phyloP scores from a whole-genome alignment of 2,888 invertebrate genomes.

The Sarcophaga caerulescens region DNA sequence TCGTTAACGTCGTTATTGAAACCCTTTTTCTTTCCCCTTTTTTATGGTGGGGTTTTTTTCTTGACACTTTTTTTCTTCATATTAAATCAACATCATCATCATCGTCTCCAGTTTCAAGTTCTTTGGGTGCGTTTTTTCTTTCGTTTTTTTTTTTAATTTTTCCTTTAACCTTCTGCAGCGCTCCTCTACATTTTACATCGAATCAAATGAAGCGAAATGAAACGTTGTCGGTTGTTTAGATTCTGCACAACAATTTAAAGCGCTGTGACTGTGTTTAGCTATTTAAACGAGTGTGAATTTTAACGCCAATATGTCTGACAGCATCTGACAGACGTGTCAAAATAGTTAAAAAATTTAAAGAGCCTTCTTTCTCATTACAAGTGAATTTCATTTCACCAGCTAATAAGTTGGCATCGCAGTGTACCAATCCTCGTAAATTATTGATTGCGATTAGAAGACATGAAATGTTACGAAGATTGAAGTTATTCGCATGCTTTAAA shows the following conservation, averaged over 20 bases:
- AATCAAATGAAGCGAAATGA: neutral
- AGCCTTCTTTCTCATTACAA: conserved; percentile 56
- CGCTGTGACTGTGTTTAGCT: conserved; percentile 26
- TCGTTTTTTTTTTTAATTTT: neutral
- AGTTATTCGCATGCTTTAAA: no score
- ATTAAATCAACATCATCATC: conserved; percentile 30
- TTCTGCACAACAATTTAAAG: neutral
- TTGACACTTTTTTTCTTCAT: conserved; percentile 12
- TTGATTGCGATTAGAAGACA: no score
- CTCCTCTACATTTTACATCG: no score
- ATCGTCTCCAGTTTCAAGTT: conserved; percentile 27
- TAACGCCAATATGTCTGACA: conserved; percentile 68
- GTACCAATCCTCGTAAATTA: no score
- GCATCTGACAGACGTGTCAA: conserved; percentile 69
- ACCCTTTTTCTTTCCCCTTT: conserved; percentile 49
- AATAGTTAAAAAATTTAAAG: conserved; percentile 63
- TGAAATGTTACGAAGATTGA: no score
- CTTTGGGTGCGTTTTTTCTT: conserved; percentile 57
- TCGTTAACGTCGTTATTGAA: conserved; percentile 18
- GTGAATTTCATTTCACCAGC: conserved; percentile 36
- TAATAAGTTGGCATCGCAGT: neutral
- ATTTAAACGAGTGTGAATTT: conserved; percentile 75
- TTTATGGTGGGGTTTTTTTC: conserved; percentile 21
- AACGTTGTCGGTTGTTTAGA: conserved; percentile 6
- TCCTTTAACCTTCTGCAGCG: neutral